Evolutionary conservation across 2,888 invertebrate species (phyloP), one percentile per base, ranked within the genome.

Genomic region (Drosophila recens): DNA sequence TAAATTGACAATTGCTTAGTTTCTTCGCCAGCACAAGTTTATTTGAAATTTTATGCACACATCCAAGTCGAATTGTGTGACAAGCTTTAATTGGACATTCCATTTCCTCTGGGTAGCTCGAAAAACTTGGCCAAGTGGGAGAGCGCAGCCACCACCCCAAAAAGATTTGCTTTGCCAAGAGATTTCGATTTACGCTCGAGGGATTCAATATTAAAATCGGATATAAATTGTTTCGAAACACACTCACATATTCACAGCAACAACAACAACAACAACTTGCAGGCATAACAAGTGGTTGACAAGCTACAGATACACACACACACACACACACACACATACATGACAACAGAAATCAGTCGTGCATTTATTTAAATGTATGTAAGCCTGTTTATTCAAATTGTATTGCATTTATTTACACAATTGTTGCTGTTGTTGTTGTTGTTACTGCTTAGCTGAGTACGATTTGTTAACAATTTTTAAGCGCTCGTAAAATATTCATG

Each of bases 141-240:
- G 42, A 13, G 10, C 1, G 8, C 27, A 27, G 27, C 27, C 27
- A 58, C 33, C 56, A 42, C 51, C 54, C 53, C 27, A 27, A 64
- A 73, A 42, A 56, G 49, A 70, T 74, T 70, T 76, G 63, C 65
- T 53, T 57, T 80, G 66, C 68, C 64, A 78, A 68, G 66, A 65
- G 67, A 71, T 76, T 80, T 79, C 53, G 66, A 67, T 69, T 76
- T 56, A 77, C 80, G 68, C 78, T 89, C 64, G 53, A 81, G 75
- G 73, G 86, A 87, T 78, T 86, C 85, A 80, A 88, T 82, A 87
- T 89, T 87, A 74, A 85, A 86, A 86, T 89, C 90, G 85, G 88
- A 86, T 86, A 85, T 77, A 89, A 86, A 88, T 85, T 79, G 82
- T 89, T 72, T 64, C 33, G 36, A 54, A 59, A 64, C 23, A 66